Evolutionary conservation across 2,888 invertebrate genomes (phyloP), one percentile per base, ranked within the genome.

Genomic region (Choreutis nemorana): DNA sequence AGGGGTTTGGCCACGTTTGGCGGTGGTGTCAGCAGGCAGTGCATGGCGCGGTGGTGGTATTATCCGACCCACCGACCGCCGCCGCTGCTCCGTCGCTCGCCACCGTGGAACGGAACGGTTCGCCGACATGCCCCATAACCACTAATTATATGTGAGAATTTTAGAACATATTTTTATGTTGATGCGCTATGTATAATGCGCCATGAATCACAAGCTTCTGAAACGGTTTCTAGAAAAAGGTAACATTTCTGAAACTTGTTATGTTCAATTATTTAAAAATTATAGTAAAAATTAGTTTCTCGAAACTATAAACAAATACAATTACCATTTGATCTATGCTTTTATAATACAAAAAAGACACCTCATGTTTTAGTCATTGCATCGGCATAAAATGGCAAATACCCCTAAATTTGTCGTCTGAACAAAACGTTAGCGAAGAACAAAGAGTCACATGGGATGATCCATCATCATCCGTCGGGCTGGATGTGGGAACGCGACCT

Each of bases 121-220:
- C 59, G 63, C 54, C 73, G 78, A 73, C 71, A 78, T 75, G 78
- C 75, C 67, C 64, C 62, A 52, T 75, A 70, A 73, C 57, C 78
- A 77, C 78, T 70, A 78, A 78, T 77, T 77, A 77, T 73, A 70
- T 75, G 73, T 73, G 77, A 75, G 72, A 77, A 75, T 70, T 77
- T 77, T 66, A 66, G 60, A 65, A 58, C 55, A 59, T 57, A 55
- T 59, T 64, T 65, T 62, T 52, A 61, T 59, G 65, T 61, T 57
- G 63, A 64, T 59, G 61, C n/a, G n/a, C n/a, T n/a, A n/a, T n/a
- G n/a, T n/a, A n/a, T n/a, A n/a, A n/a, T n/a, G n/a, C n/a, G n/a
- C n/a, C n/a, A n/a, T n/a, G n/a, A n/a, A n/a, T n/a, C n/a, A n/a
- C n/a, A n/a, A n/a, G n/a, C n/a, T n/a, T n/a, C n/a, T n/a, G n/a